These are phyloP conservation scores for Stegodyphus mimosarum DNA, from an alignment of 1,140 invertebrate species.

Conservation along the genomic window DNA sequence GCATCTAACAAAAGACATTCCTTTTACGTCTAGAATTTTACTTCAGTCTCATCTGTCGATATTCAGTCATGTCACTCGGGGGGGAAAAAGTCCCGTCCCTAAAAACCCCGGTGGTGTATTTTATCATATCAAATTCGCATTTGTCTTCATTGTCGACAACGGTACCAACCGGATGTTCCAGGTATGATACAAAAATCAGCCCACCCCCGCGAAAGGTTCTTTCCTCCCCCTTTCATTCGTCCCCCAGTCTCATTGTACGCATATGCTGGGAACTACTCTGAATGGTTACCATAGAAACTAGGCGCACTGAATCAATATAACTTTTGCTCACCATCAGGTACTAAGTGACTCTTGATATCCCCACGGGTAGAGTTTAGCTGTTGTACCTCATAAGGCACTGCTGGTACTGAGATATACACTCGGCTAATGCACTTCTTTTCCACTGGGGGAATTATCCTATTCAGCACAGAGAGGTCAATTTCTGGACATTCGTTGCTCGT, in stretches of 20 bases:
- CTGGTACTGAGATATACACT: no score
- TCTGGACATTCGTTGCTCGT: no score
- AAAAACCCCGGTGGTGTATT: not conserved
- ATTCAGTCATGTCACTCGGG: no score
- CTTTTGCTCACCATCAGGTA: not conserved
- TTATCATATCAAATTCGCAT: not conserved
- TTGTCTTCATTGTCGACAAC: not conserved
- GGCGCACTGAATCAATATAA: not conserved
- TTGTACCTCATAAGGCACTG: not conserved
- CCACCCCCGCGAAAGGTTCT: not conserved
- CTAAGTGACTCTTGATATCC: slow-evolving; percentile 1
- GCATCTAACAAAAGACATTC: no score
- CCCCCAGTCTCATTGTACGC: not conserved
- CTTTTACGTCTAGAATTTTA: no score
- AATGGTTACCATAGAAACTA: not conserved
- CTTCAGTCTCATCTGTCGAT: no score
- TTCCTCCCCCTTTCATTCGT: not conserved
- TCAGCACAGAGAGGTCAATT: no score
- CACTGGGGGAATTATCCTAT: no score
- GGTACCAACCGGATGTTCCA: not conserved
- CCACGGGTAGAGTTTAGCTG: not conserved
- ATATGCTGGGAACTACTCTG: not conserved
- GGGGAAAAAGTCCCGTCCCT: no score
- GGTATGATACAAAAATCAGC: not conserved
- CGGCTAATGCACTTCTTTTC: no score